Percentiles rank a stretch among this genome's conserved stretches.
Conservation (phyloP, 2,888 invertebrate species). For the Cataglyphis rosenhaueri region DNA sequence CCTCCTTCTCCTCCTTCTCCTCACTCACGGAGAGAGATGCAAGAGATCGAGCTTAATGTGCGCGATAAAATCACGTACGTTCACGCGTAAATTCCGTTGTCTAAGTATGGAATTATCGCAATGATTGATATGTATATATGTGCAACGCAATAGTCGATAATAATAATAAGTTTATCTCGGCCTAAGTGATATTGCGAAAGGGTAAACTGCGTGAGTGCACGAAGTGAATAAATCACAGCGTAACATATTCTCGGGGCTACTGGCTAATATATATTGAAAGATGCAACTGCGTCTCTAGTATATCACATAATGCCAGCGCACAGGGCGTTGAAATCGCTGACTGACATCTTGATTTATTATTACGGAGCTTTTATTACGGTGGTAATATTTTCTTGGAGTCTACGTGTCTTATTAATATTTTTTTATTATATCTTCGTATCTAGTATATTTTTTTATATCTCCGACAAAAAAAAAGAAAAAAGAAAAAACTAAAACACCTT, state of each 20-base stretch:
- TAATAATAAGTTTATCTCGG: neutral
- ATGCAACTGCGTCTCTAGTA: neutral
- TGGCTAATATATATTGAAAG: neutral
- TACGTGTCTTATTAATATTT: neutral
- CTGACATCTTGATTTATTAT: slow-evolving; percentile 17
- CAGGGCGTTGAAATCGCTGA: neutral
- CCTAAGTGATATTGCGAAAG: neutral
- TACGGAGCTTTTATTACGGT: too few relatives aligned
- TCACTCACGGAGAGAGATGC: neutral
- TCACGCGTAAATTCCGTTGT: neutral
- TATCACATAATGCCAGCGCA: neutral
- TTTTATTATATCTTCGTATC: neutral
- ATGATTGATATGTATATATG: neutral
- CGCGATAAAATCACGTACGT: neutral
- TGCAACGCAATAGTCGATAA: neutral
- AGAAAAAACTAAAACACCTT: neutral
- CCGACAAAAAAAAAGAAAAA: too few relatives aligned
- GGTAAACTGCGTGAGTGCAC: neutral
- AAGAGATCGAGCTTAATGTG: neutral
- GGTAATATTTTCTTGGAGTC: slow-evolving; percentile 5
- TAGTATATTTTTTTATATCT: neutral
- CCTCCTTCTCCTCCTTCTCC: neutral
- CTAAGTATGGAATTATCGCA: neutral
- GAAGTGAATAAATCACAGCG: neutral
- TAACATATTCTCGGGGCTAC: neutral